A percentile compares a stretch with the other conserved stretches of the same genome.
These are phyloP conservation scores for Drosophila saltans DNA, from an alignment of 1,140 invertebrate species.

Conservation along the genomic window DNA sequence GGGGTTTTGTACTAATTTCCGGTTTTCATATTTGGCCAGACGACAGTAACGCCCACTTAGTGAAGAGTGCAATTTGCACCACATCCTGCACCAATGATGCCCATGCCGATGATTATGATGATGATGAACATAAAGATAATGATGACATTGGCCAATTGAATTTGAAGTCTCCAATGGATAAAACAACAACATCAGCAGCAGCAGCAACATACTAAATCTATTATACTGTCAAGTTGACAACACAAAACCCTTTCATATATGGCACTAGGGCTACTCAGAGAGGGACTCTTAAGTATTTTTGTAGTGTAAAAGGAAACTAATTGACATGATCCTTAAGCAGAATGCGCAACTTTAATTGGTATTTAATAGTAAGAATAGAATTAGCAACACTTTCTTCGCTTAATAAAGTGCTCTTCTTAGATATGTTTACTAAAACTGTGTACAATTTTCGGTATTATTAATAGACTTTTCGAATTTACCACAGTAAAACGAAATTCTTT, in stretches of 20 bases:
- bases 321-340: too few species aligned
- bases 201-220: slow-evolving; percentile 67
- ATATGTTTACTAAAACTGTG: too few species aligned
- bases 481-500: too few species aligned
- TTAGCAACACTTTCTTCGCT: too few species aligned
- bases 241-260: background rate
- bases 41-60: slow-evolving; percentile 69
- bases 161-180: slow-evolving; percentile 51
- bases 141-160: slow-evolving; percentile 54
- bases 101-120: slow-evolving; percentile 22
- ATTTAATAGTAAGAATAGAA: too few species aligned
- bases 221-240: slow-evolving; percentile 56
- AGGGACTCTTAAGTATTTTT: background rate
- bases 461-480: too few species aligned
- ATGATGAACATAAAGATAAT: slow-evolving; percentile 32
- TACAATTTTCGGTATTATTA: too few species aligned
- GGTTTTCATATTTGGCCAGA: slow-evolving; percentile 76
- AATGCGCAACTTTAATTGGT: too few species aligned
- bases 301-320: too few species aligned
- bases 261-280: slow-evolving; percentile 24
- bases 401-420: too few species aligned
- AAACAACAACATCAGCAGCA: slow-evolving; percentile 46
- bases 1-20: slow-evolving; percentile 73
- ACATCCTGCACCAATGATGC: slow-evolving; percentile 58
- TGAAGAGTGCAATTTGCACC: slow-evolving; percentile 65